Base-by-base conservation (phyloP, 2,113 vertebrate genomes). In the Petroica traversi region DNA sequence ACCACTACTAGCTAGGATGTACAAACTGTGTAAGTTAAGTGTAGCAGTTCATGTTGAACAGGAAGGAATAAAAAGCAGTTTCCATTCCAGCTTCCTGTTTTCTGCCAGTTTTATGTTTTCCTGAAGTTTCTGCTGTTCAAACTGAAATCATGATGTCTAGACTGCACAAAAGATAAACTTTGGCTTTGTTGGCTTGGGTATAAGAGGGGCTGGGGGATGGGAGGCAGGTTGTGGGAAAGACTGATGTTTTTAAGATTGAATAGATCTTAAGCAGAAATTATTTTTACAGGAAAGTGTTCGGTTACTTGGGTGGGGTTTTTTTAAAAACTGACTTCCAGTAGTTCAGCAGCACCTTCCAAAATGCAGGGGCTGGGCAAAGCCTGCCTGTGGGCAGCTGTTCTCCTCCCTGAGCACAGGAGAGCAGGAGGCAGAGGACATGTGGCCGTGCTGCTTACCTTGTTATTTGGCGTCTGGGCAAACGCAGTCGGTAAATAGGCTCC, bases 51-150 rank as follows among this genome's bases (percentile, higher is more conserved):
- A 3, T 52, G 16, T 26, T 69, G 51, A 79, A 85, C 25, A 6
- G 23, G 22, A 46, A 55, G 36, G 23, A 41, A 49, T 51, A 46
- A 88, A 79, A 72, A 82, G 22, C 31, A 28, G 31, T 88, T 96
- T 87, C 55, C 33, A 46, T 77, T 89, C 15, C 48, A 87, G 28
- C n/a, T 87, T 95, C 67, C 48, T 59, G 28, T 82, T 93, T 45
- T 45, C 49, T 82, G 16, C 54, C 40, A 52, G 15, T 85, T 85
- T 82, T 87, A 45, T 52, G 9, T 48, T 88, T 88, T 89, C 49
- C 69, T 89, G 64, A 78, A 51, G 29, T 80, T 75, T 94, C 52
- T 78, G 19, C 14, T n/a, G n/a, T 88, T 68, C 49, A 26, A 49
- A 73, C 10, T 40, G 73, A 83, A 92, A 92, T 82, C 16, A 38